phyloP scores from a whole-genome alignment of 2,888 invertebrate genomes.

The Agriopis leucophaearia region DNA sequence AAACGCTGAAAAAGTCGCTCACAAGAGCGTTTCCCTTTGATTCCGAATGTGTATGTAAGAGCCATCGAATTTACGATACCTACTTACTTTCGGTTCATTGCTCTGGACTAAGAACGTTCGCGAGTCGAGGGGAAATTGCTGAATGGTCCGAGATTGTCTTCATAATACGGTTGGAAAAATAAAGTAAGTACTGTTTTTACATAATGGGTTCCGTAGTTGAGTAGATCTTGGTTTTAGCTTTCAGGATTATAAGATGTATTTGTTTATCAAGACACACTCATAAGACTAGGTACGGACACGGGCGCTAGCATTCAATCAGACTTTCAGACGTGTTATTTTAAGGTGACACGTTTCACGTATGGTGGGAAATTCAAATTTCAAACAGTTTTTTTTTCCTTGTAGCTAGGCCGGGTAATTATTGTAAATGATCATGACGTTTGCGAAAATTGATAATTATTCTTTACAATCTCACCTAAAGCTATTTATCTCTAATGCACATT shows the following conservation, averaged over 20 bases:
- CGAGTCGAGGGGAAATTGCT: constrained; percentile 34
- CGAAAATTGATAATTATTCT: too few species aligned
- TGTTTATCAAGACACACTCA: too few species aligned
- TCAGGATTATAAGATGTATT: background rate
- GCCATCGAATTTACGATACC: constrained; percentile 43
- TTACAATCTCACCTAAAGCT: too few species aligned
- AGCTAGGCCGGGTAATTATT: too few species aligned
- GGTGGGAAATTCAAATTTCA: too few species aligned
- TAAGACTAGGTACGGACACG: too few species aligned
- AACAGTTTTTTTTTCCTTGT: too few species aligned
- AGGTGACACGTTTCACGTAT: too few species aligned
- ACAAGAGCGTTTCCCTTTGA: constrained; percentile 41
- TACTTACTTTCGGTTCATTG: constrained; percentile 40
- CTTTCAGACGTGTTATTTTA: too few species aligned
- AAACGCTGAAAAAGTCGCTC: constrained; percentile 41
- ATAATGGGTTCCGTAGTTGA: background rate
- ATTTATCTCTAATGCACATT: too few species aligned
- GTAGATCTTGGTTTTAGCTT: background rate
- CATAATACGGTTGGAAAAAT: constrained; percentile 46
- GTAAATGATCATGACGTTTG: too few species aligned
- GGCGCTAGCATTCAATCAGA: too few species aligned
- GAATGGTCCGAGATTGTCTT: constrained; percentile 43
- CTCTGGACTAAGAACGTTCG: constrained; percentile 35
- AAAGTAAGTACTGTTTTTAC: constrained; percentile 12
- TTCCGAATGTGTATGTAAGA: constrained; percentile 41